Conservation (phyloP, 2,113 vertebrate genomes). For the Circaetus cinerascens region DNA sequence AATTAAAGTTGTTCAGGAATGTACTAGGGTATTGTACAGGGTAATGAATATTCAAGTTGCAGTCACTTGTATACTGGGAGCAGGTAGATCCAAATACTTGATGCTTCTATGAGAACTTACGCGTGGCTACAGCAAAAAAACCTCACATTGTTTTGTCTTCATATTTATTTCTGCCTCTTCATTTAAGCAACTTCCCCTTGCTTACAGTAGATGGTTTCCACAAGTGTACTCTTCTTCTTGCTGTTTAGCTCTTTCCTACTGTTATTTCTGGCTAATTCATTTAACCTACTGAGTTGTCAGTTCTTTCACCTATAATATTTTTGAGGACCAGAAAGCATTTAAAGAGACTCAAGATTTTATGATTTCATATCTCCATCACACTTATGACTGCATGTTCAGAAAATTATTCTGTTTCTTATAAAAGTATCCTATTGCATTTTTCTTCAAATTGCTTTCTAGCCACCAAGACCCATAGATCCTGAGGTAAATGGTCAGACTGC, state of each 20-base stretch:
- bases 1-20: background rate
- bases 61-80: background rate
- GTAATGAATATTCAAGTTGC: background rate
- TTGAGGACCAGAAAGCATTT: background rate
- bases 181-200: background rate
- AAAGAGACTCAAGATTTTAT: background rate
- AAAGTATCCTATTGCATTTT: background rate
- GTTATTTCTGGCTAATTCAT: background rate
- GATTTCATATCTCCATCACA: background rate
- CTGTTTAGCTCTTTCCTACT: background rate
- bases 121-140: background rate
- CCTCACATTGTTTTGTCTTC: background rate
- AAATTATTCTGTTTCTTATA: background rate
- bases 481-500: background rate
- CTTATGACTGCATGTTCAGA: background rate
- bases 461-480: background rate
- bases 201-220: background rate
- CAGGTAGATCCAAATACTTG: background rate
- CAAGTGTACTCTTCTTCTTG: background rate
- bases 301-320: background rate
- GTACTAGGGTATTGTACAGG: background rate
- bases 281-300: background rate
- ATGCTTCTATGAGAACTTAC: background rate
- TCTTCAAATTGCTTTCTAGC: background rate
- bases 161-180: background rate